Percentiles rank a stretch among this genome's conserved stretches.
Evolutionary conservation across 2,113 vertebrate genomes (phyloP).

Genomic region (cattle (Bos taurus)): ARS-UCD2.0 NC_037328.1:52207001-52207500

Average conservation of each 20-base stretch:
- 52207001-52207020: not conserved
- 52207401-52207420: not conserved
- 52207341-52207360: not conserved
- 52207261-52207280: not conserved
- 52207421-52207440: not conserved
- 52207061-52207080: not conserved
- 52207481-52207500: not conserved
- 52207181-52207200: not conserved
- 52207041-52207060: not conserved
- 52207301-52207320: not conserved
- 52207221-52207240: not conserved
- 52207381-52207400: not conserved
- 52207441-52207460: not conserved
- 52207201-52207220: not conserved
- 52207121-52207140: not conserved
- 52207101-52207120: not conserved
- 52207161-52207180: not conserved
- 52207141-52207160: not conserved
- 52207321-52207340: not conserved
- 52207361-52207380: not conserved
- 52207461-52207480: not conserved
- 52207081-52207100: not conserved
- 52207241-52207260: not conserved
- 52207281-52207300: not conserved
- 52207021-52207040: conserved; percentile 8